Evolutionary conservation across 2,888 invertebrate species (phyloP).

Genomic region (Argyra leucocephala): DNA sequence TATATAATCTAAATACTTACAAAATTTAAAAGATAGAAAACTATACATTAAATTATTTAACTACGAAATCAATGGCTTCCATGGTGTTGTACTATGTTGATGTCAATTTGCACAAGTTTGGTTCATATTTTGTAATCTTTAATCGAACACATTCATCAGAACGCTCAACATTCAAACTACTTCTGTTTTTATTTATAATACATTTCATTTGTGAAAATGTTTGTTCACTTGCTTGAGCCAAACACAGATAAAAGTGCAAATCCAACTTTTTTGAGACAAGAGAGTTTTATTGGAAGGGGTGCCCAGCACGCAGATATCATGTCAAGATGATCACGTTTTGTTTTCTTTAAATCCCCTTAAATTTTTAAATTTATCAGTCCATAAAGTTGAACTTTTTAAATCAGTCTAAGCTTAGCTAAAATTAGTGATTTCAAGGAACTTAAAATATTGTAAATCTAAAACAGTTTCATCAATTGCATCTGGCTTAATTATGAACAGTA

Average conservation of each 20-base stretch:
- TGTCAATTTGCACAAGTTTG: constrained; percentile 8
- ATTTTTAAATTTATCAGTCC: too few relatives aligned
- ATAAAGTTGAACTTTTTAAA: too few relatives aligned
- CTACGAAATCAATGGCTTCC: constrained; percentile 1
- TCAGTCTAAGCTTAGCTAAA: too few relatives aligned
- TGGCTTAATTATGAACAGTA: too few relatives aligned
- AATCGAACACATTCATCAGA: constrained; percentile 7
- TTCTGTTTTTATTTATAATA: neutral
- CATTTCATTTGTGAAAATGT: constrained; percentile 8
- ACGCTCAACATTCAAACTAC: neutral
- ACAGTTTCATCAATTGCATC: too few relatives aligned
- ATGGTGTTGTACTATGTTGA: constrained; percentile 10
- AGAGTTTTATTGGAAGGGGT: neutral
- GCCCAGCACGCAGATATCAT: constrained; percentile 7
- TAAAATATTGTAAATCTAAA: too few relatives aligned
- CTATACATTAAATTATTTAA: too few relatives aligned
- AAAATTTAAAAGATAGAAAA: too few relatives aligned
- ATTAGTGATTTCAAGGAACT: too few relatives aligned
- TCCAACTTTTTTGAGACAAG: constrained; percentile 7
- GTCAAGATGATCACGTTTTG: neutral
- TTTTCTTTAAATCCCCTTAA: too few relatives aligned
- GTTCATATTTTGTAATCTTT: constrained; percentile 7
- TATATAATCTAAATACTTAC: too few relatives aligned
- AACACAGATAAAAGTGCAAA: constrained; percentile 4
- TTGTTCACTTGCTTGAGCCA: constrained; percentile 1